Evolutionary conservation across 2,797 vertebrate species (phyloP), one percentile per base, ranked within the genome.

Genomic region (Anguilla marmorata): DNA sequence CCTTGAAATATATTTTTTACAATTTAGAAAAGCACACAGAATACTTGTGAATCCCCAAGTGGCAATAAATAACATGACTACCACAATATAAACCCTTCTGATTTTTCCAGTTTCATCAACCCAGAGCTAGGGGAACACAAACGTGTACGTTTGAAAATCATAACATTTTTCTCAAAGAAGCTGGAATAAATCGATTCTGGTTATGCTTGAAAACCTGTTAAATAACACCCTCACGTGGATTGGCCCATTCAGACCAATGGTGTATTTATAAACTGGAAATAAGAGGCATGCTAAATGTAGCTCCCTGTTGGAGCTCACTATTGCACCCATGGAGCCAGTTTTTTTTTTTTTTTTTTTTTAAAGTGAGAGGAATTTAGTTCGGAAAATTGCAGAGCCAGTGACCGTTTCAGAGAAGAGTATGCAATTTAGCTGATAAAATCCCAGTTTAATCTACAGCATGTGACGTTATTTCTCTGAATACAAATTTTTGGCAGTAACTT

Each of bases 361-460:
- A 50, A 82, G 79, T 45, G 79, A 48, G 79, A 50, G 79, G 45
- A 1, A 82, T 82, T 82, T 50, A 2, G 41, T 82, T 50, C 21
- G 1, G 63, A 50, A 82, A 48, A 82, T 82, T 21, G 45, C 79
- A 50, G 45, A 82, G 79, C 45, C 79, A 82, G 79, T 50, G 41
- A 82, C 79, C 21, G 7, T 79, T 41, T 79, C 41, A n/a, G 41
- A 48, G 79, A 82, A 12, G 19, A 50, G 79, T n/a, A 82, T 24
- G 79, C 79, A 24, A 82, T 82, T 82, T 82, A 82, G 45, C 79
- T 48, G 45, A 82, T 82, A 82, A 82, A 82, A 50, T 50, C 79
- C 79, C 45, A 50, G 41, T 48, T 48, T 82, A n/a, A 48, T 82
- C 79, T 80, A 41, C 58, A 63, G 58, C 16, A 69, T 50, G 27